These are phyloP conservation scores for Platysternon megacephalum DNA, from an alignment of 2,113 vertebrate genomes.

Conservation along the genomic window DNA sequence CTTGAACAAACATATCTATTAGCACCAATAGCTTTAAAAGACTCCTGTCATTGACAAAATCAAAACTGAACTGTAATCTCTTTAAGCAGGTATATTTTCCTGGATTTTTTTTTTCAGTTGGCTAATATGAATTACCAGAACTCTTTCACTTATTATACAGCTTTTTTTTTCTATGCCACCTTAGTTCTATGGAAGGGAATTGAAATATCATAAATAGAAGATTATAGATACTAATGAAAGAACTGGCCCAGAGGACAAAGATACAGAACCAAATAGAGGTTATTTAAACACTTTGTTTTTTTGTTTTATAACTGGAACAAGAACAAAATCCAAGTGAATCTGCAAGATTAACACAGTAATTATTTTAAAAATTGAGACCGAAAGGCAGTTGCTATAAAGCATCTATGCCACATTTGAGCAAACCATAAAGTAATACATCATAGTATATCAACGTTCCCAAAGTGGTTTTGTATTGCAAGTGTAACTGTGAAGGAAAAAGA, in stretches of 20 bases:
- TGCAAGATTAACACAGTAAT: background rate
- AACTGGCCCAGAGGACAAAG: background rate
- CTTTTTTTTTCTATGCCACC: background rate
- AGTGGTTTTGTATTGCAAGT: background rate
- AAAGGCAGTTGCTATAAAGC: background rate
- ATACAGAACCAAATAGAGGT: background rate
- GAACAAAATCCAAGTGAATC: background rate
- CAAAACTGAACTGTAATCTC: background rate
- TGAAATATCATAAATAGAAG: background rate
- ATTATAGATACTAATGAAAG: background rate
- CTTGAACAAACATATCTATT: background rate
- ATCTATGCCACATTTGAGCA: background rate
- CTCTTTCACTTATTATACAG: background rate
- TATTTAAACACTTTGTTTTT: background rate
- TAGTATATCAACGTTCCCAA: background rate
- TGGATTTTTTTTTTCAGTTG: background rate
- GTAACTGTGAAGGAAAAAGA: background rate
- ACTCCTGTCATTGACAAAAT: background rate
- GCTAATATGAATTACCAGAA: accelerated
- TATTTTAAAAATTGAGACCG: background rate
- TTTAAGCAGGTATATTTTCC: background rate
- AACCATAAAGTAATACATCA: background rate
- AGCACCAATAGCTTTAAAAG: background rate
- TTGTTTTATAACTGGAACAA: background rate
- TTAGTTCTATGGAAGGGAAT: background rate